Evolutionary conservation across 2,797 vertebrate genomes (phyloP), one percentile per base, ranked within the genome.

Genomic region (Lithobates sylvaticus): DNA sequence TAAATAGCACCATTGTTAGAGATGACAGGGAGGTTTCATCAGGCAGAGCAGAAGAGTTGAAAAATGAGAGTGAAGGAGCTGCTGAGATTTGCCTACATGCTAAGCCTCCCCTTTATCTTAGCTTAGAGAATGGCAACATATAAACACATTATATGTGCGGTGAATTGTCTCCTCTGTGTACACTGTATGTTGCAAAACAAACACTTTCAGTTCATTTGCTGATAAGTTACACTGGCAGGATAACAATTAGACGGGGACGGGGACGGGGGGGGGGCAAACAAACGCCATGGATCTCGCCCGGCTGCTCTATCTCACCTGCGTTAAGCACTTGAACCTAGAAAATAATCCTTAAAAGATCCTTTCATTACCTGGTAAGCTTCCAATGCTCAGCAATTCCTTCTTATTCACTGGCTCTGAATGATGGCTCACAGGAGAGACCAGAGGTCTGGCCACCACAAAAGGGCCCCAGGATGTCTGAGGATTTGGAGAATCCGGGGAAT

Each of bases 391-490:
- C 73, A 27, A 69, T 68, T 68, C 72, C 67, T 47, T 76, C 29
- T 84, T 54, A 84, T 84, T 68, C 81, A 47, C 67, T 76, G 61
- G 21, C 21, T 76, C 61, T 69, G 73, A 68, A 76, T 69, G 81
- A 84, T 84, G 72, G 73, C 72, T 84, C 64, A 54, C 61, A 68
- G 64, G 64, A 69, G 68, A 84, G 61, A 42, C 75, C 73, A 76
- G 61, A 76, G 64, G 73, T 69, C 73, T 65, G 73, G 61, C 29
- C 54, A 47, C 79, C 79, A 81, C 79, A 81, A 81, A 26, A 70
- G 34, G 81, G 58, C 81, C 81, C 81, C 81, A 83, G 81, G 81
- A 68, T 83, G 72, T 83, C 58, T 47, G 58, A 50, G 81, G 72
- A 83, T 83, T 74, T 75, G 42, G 58, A 21, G 7, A 44, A 75